Evolutionary conservation across 2,888 invertebrate species (phyloP), one percentile per base, ranked within the genome.

Genomic region (Drosophila meridiana): DNA sequence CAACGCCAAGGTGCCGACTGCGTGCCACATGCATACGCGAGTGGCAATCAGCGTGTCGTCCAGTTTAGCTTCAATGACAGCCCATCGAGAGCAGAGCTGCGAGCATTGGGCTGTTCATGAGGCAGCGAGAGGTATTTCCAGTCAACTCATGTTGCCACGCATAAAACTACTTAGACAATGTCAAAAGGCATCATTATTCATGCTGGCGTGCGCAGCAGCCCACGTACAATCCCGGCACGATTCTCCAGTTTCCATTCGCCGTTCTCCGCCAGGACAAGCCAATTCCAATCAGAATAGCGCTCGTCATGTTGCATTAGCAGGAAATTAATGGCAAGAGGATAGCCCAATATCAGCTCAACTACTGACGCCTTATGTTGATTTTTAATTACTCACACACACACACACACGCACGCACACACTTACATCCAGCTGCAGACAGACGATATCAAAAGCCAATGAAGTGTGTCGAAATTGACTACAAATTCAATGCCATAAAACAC

Each of bases 121-220:
- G 13, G 6, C 2, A 14, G 64, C 82, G 20, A 20, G 20, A 20
- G 40, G 42, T 7, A 83, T 85, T 86, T 89, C 73, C 57, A 75
- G 87, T 83, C 64, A 77, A 85, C 82, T 87, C 89, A 87, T 74
- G 89, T 75, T 82, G 78, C 82, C 89, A 87, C 89, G 84, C 86
- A 86, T 80, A 80, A 88, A 89, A 86, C 70, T 83, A 84, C 88
- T 87, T 85, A 90, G 88, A 87, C 88, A 88, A 87, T 88, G 87
- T 90, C 90, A 88, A 86, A 82, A 74, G 80, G 70, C 87, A 90
- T 87, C 88, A 88, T 88, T 88, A 88, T 88, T 90, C 87, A 89
- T 77, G 81, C 63, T 67, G 62, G 62, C 62, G 26, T 63, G 76
- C 68, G 38, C 26, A 36, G 13, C 53, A 34, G 20, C 42, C 57